Evolutionary conservation across 2,113 vertebrate species (phyloP).

Genomic region (Scatophagus argus): DNA sequence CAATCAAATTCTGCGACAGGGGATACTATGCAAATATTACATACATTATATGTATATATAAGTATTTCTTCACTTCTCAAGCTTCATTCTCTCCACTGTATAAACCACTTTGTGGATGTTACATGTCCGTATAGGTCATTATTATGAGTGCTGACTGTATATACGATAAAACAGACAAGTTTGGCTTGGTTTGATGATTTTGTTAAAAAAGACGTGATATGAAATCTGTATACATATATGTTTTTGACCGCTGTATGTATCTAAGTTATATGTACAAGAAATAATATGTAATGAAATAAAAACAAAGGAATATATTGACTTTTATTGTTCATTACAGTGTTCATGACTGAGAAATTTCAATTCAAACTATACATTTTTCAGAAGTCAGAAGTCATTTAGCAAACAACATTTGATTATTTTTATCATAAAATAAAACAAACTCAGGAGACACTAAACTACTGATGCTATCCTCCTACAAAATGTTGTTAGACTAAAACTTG

Average conservation of each 20-base stretch:
- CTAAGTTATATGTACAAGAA: neutral
- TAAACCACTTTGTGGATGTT: neutral
- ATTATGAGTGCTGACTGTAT: constrained; percentile 12
- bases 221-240: constrained; percentile 11
- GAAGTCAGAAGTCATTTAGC: neutral
- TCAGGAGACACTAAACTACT: neutral
- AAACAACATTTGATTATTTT: neutral
- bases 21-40: neutral
- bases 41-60: too few species aligned
- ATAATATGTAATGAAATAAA: constrained; percentile 53
- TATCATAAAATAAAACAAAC: neutral
- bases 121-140: neutral
- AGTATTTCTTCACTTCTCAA: neutral
- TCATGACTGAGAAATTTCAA: constrained; percentile 1
- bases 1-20: neutral
- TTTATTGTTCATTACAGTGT: constrained; percentile 14
- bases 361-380: constrained; percentile 4
- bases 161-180: constrained; percentile 1
- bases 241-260: constrained; percentile 16
- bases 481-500: neutral
- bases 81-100: neutral
- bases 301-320: neutral
- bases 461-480: neutral
- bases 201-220: neutral
- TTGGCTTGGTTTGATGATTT: constrained; percentile 4